Evolutionary conservation across 2,113 vertebrate genomes (phyloP).

Genomic region (Todiramphus saurophagus): DNA sequence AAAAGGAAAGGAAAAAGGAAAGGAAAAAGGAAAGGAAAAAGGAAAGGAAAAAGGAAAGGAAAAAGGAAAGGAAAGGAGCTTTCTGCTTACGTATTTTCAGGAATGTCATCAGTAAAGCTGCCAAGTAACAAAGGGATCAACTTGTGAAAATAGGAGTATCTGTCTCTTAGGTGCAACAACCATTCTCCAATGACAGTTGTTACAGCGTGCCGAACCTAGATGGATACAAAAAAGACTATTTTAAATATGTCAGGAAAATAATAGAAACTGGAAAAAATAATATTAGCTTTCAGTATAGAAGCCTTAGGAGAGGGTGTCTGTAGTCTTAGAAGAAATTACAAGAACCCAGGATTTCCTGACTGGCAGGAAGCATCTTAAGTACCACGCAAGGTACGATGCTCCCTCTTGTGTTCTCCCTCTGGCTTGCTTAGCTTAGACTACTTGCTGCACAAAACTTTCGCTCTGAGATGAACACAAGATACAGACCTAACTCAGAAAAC

Average conservation of each 20-base stretch:
- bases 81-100: slow-evolving; percentile 82
- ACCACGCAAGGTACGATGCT: not conserved
- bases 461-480: not conserved
- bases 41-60: too few relatives aligned
- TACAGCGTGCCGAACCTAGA: slow-evolving; percentile 87
- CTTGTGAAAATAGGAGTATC: slow-evolving; percentile 94
- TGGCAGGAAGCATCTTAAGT: not conserved
- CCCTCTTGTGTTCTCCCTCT: not conserved
- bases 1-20: too few relatives aligned
- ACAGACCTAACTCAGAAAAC: not conserved
- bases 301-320: not conserved
- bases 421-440: not conserved
- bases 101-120: slow-evolving; percentile 84
- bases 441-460: not conserved
- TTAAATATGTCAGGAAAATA: not conserved
- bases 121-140: slow-evolving; percentile 90
- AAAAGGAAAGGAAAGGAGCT: too few relatives aligned
- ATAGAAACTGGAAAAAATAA: not conserved
- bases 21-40: too few relatives aligned
- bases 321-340: not conserved
- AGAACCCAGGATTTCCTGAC: not conserved
- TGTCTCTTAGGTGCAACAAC: slow-evolving; percentile 86
- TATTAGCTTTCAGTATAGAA: not conserved
- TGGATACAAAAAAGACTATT: not conserved
- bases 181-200: slow-evolving; percentile 85